Conservation (phyloP, 2,888 invertebrate genomes). For the Chesias legatella region DNA sequence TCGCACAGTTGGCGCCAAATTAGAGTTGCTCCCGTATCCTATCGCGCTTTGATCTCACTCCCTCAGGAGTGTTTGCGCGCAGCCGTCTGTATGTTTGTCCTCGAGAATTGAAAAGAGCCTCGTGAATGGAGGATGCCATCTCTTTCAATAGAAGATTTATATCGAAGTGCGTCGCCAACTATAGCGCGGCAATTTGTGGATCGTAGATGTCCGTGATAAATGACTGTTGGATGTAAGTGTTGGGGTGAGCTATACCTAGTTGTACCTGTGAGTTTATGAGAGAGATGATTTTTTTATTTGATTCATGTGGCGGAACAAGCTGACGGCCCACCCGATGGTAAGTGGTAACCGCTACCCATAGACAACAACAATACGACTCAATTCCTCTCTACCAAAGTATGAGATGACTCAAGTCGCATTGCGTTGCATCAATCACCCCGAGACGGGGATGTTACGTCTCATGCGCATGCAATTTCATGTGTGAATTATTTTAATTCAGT, state of each 20-base stretch:
- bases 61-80: conserved; percentile 64
- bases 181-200: conserved; percentile 76
- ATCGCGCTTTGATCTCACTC: conserved; percentile 76
- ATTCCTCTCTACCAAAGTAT: too few species aligned
- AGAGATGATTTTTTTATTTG: not conserved
- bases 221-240: conserved; percentile 26
- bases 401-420: too few species aligned
- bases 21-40: conserved; percentile 67
- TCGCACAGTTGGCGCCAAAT: conserved; percentile 74
- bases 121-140: conserved; percentile 56
- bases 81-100: conserved; percentile 67
- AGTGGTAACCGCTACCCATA: too few species aligned
- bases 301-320: too few species aligned
- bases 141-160: conserved; percentile 73
- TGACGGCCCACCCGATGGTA: too few species aligned
- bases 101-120: conserved; percentile 56
- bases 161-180: conserved; percentile 57
- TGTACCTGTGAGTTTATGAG: conserved; percentile 1
- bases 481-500: too few species aligned
- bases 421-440: too few species aligned
- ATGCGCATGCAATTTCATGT: too few species aligned
- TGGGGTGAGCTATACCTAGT: conserved; percentile 8
- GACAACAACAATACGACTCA: too few species aligned
- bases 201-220: conserved; percentile 67
- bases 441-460: too few species aligned